Percentiles rank a stretch among this genome's conserved stretches.
Conservation (phyloP, 2,888 invertebrate species). For the Sympetrum striolatum region DNA sequence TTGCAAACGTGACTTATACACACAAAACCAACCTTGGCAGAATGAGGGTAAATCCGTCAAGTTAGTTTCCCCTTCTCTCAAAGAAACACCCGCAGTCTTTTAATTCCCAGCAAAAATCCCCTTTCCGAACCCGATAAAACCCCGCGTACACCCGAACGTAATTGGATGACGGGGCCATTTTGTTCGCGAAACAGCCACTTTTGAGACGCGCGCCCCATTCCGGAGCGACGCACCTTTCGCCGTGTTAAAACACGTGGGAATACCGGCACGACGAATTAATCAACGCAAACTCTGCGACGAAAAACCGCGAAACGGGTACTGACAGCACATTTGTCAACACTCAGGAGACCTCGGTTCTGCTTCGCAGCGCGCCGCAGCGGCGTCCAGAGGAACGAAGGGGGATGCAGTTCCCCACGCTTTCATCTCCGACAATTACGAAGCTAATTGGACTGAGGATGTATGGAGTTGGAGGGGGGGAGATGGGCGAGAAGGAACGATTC, state of each 20-base stretch:
- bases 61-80: too few relatives aligned
- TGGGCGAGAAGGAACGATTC: background rate
- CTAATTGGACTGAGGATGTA: slow-evolving; percentile 18
- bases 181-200: background rate
- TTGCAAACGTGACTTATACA: too few relatives aligned
- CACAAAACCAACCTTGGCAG: too few relatives aligned
- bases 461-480: background rate
- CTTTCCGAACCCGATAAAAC: background rate
- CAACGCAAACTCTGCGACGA: slow-evolving; percentile 30
- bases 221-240: background rate
- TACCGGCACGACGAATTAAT: slow-evolving; percentile 23
- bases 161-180: slow-evolving; percentile 13
- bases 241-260: slow-evolving; percentile 31
- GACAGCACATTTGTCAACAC: slow-evolving; percentile 42
- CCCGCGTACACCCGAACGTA: background rate
- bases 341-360: background rate
- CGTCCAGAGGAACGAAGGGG: background rate
- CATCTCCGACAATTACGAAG: slow-evolving; percentile 15
- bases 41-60: too few relatives aligned
- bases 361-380: background rate
- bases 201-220: background rate
- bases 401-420: background rate
- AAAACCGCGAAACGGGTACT: slow-evolving; percentile 37
- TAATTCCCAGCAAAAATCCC: background rate
- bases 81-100: background rate